phyloP scores from a whole-genome alignment of 2,113 vertebrate species.

The Felis chaus region DNA sequence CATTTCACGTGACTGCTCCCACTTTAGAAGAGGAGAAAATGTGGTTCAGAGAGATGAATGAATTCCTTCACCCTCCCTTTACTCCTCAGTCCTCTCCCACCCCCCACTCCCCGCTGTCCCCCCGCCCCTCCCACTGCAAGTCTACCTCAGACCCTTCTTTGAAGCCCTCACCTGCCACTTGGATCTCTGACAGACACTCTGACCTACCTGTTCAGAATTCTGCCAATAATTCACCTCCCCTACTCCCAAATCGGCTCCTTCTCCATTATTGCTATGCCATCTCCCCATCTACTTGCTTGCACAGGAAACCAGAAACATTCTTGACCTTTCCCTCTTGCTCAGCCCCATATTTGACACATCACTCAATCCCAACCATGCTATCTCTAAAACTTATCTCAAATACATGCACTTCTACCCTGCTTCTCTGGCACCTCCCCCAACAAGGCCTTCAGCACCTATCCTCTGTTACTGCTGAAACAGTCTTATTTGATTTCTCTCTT shows the following conservation, averaged over 20 bases:
- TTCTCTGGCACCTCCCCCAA: neutral
- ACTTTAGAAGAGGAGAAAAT: slow-evolving; percentile 33
- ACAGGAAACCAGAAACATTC: neutral
- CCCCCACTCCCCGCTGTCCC: neutral
- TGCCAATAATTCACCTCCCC: neutral
- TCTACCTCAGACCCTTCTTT: neutral
- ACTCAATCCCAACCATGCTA: neutral
- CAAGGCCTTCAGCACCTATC: neutral
- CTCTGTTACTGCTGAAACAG: neutral
- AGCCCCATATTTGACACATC: neutral
- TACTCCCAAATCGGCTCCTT: neutral
- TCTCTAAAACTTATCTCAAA: neutral
- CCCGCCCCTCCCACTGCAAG: neutral
- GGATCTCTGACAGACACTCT: neutral
- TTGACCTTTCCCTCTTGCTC: neutral
- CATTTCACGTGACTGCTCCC: neutral
- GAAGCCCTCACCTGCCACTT: neutral
- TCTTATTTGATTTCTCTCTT: neutral
- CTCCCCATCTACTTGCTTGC: neutral
- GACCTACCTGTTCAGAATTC: neutral
- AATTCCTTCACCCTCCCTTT: neutral
- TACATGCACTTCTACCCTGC: neutral
- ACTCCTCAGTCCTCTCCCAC: neutral
- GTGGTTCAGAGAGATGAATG: neutral
- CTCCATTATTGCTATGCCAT: neutral